Conservation (phyloP, 2,797 vertebrate genomes). For the Onychomys leucogaster region DNA sequence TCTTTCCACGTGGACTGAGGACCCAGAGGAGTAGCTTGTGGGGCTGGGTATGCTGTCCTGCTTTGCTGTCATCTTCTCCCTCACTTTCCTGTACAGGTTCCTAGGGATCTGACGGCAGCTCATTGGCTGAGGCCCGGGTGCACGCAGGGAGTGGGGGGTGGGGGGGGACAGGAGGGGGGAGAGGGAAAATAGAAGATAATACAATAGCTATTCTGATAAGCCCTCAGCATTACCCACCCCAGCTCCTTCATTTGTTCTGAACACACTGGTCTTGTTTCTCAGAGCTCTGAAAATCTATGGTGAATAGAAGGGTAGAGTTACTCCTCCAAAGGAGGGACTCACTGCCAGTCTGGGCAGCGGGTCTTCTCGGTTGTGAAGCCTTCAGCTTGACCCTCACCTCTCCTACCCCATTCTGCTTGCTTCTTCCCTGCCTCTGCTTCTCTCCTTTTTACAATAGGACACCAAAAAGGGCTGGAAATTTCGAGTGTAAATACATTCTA, state of each 20-base stretch:
- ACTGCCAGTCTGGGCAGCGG: background rate
- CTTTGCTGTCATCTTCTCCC: background rate
- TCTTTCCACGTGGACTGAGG: background rate
- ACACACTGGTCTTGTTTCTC: background rate
- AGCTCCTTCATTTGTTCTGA: background rate
- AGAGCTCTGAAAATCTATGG: background rate
- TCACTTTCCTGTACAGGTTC: background rate
- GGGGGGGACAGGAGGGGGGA: background rate
- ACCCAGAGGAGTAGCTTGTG: accelerated
- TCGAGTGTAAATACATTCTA: background rate
- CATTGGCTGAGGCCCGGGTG: background rate
- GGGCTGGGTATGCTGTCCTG: accelerated
- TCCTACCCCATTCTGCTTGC: background rate
- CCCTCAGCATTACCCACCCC: background rate
- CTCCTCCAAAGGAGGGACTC: background rate
- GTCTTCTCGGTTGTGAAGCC: background rate
- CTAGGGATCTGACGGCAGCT: background rate
- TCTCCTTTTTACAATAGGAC: background rate
- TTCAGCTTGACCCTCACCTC: background rate
- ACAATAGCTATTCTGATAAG: background rate
- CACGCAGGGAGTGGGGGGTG: no score
- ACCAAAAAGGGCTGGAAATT: background rate
- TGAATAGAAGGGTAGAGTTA: background rate
- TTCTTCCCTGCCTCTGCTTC: background rate
- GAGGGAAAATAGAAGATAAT: background rate